A percentile compares a stretch with the other conserved stretches of the same genome.
Evolutionary conservation across 2,888 invertebrate species (phyloP).

Genomic region (Diabrotica balteata): DNA sequence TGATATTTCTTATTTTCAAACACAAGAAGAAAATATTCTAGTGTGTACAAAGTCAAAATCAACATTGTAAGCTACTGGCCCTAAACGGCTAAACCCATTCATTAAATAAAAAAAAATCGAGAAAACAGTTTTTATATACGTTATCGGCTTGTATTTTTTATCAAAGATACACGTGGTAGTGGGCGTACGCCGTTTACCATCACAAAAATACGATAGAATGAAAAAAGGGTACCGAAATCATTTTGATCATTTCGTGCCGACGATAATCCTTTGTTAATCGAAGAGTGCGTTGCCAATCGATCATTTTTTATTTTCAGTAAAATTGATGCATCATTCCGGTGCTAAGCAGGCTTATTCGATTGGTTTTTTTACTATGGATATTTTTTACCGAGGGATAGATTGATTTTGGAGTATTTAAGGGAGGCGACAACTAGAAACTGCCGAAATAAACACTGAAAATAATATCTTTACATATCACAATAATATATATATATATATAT

Average conservation of each 20-base stretch:
- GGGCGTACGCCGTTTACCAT: slow-evolving; percentile 55
- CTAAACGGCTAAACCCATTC: slow-evolving; percentile 19
- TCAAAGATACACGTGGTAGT: slow-evolving; percentile 49
- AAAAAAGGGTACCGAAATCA: slow-evolving; percentile 41
- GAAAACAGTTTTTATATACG: slow-evolving; percentile 37
- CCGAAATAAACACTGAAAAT: no score
- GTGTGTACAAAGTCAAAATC: no score
- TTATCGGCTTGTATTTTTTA: slow-evolving; percentile 41
- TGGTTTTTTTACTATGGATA: not conserved
- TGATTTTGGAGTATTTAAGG: slow-evolving; percentile 1
- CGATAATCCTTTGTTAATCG: slow-evolving; percentile 60
- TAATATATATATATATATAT: no score
- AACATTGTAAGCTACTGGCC: no score
- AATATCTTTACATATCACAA: no score
- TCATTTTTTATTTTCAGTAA: slow-evolving; percentile 58
- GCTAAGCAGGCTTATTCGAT: slow-evolving; percentile 18
- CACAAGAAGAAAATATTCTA: no score
- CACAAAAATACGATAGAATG: slow-evolving; percentile 51
- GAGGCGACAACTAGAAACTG: no score
- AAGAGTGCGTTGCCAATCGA: slow-evolving; percentile 59
- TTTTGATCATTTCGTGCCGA: slow-evolving; percentile 40
- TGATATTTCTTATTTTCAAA: no score
- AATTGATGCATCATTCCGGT: slow-evolving; percentile 57
- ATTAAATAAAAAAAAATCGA: slow-evolving; percentile 22
- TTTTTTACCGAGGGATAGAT: slow-evolving; percentile 3